These are phyloP conservation scores for Hylaeus volcanicus DNA, from an alignment of 1,140 invertebrate species.

Conservation along the genomic window DNA sequence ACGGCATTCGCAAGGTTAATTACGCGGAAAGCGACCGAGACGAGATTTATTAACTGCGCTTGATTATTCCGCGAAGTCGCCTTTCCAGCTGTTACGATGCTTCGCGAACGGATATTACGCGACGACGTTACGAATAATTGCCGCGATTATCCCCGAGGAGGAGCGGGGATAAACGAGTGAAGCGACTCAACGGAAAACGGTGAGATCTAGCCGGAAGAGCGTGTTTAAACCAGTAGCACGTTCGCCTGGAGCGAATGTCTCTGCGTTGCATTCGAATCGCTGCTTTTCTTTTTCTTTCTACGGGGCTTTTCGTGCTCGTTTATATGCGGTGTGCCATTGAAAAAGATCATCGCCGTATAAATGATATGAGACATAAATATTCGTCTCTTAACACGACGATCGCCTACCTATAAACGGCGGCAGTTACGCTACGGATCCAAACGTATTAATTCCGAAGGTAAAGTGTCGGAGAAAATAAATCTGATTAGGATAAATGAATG, in stretches of 20 bases:
- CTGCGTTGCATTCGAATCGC: too few relatives aligned
- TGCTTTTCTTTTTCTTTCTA: too few relatives aligned
- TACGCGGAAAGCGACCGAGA: conserved; percentile 12
- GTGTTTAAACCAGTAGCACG: conserved; percentile 18
- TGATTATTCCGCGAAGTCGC: conserved; percentile 25
- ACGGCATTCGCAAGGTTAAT: conserved; percentile 34
- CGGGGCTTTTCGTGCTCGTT: not conserved
- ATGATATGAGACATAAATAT: too few relatives aligned
- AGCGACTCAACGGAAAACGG: conserved; percentile 50
- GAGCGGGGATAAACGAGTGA: not conserved
- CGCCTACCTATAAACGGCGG: too few relatives aligned
- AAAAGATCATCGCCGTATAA: not conserved
- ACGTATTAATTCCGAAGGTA: too few relatives aligned
- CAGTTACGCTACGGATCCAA: too few relatives aligned
- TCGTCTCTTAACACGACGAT: too few relatives aligned
- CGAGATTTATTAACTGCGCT: conserved; percentile 35
- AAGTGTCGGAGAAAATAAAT: too few relatives aligned
- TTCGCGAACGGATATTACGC: conserved; percentile 22
- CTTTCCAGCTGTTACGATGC: conserved; percentile 11
- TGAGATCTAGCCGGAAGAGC: conserved; percentile 23
- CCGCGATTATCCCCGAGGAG: conserved; percentile 6
- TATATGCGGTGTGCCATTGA: too few relatives aligned
- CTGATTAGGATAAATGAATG: too few relatives aligned
- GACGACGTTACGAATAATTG: conserved; percentile 45
- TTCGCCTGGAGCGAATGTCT: not conserved